Percentiles rank a stretch among this genome's conserved stretches.
phyloP scores from a whole-genome alignment of 2,888 invertebrate species.

The Poecilobothrus nobilitatus region DNA sequence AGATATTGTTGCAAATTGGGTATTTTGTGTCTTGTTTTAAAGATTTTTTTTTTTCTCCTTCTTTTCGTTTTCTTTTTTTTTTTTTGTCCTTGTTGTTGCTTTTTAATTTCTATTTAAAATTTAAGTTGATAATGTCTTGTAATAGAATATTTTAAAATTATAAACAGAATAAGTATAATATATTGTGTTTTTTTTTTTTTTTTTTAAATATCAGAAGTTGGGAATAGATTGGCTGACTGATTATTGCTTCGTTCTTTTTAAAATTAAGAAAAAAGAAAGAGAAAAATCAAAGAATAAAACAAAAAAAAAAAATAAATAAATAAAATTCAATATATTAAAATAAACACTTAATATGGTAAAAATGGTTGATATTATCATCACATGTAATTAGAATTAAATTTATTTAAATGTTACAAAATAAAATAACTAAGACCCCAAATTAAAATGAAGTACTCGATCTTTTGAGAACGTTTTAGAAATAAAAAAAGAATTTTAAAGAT shows the following conservation, averaged over 20 bases:
- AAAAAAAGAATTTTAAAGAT: too few relatives aligned
- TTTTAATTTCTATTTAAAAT: background rate
- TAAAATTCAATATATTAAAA: background rate
- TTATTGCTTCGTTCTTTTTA: too few relatives aligned
- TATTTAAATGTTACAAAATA: background rate
- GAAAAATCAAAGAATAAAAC: background rate
- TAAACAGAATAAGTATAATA: too few relatives aligned
- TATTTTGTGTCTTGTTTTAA: background rate
- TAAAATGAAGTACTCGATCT: too few relatives aligned
- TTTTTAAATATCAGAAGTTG: too few relatives aligned
- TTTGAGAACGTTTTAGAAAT: too few relatives aligned
- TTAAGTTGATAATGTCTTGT: background rate
- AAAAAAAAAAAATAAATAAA: too few relatives aligned
- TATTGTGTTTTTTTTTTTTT: too few relatives aligned
- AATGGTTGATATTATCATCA: background rate
- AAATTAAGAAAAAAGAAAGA: background rate
- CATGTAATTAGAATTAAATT: background rate
- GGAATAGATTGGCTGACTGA: too few relatives aligned
- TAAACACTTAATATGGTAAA: conserved; percentile 2
- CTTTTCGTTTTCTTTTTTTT: background rate
- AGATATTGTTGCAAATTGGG: background rate
- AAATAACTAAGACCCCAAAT: too few relatives aligned
- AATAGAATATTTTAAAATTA: background rate
- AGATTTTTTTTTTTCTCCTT: background rate
- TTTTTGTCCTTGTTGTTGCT: too few relatives aligned